These are phyloP conservation scores for Steinernema feltiae DNA, from an alignment of 1,140 invertebrate species.

Conservation along the genomic window DNA sequence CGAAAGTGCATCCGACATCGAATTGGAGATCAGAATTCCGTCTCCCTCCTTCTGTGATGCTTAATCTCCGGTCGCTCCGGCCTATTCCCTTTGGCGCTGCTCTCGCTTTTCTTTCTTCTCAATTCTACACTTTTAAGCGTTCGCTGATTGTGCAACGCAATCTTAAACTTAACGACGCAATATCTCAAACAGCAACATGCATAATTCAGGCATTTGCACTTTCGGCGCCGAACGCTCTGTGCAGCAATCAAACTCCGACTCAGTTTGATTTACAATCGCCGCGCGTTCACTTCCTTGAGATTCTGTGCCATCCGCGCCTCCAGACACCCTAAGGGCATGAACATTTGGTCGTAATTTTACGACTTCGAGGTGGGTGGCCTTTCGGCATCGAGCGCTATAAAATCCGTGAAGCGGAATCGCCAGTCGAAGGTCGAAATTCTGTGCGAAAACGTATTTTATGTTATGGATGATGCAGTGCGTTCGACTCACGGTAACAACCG, in stretches of 20 bases:
- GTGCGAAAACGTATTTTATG: too few species aligned
- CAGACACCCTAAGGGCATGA: conserved; percentile 10
- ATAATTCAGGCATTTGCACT: not conserved
- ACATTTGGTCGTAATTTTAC: not conserved
- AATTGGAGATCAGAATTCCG: not conserved
- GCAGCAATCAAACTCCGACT: not conserved
- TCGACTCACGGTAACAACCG: too few species aligned
- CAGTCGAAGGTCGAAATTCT: not conserved
- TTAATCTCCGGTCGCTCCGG: not conserved
- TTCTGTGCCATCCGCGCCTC: not conserved
- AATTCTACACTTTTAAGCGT: not conserved
- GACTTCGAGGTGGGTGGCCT: conserved; percentile 3
- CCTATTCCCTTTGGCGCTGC: not conserved
- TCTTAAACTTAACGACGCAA: conserved; percentile 7
- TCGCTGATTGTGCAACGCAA: not conserved
- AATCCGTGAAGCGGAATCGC: not conserved
- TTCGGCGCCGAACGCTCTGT: not conserved
- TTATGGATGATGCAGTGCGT: too few species aligned
- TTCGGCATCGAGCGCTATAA: not conserved
- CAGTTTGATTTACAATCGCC: not conserved
- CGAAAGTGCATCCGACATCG: not conserved
- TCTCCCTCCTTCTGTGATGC: not conserved
- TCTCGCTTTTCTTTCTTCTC: not conserved
- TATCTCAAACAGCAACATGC: not conserved
- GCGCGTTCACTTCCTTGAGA: not conserved